Evolutionary conservation across 2,113 vertebrate genomes (phyloP), one percentile per base, ranked within the genome.

Genomic region (Andinoacara biseriatus): DNA sequence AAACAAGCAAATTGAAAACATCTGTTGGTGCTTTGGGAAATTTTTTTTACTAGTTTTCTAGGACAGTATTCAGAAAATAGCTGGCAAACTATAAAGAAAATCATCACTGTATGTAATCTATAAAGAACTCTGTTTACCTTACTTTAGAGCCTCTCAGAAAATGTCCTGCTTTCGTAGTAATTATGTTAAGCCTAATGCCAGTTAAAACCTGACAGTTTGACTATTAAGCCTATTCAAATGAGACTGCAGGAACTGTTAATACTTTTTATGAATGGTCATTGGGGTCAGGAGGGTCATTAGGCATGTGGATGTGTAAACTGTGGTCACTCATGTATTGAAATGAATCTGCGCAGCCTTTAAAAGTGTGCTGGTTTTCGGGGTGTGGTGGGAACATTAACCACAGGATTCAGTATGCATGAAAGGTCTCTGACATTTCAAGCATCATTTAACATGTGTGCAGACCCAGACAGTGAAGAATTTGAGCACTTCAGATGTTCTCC

Each of bases 111-210:
- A 49, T 17, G 18, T 52, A 7, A 52, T 52, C 15, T 6, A 17
- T 5, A 52, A 52, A 18, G 2, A 9, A 18, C 15, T 52, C 38
- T 65, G 24, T 43, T 46, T 63, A n/a, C 10, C 33, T 20, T 22
- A 40, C 40, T 67, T 46, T 15, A 67, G 63, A 46, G 40, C 63
- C 40, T 67, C 22, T 67, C 63, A 46, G 63, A 49, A 65, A 83
- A 76, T 2, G 2, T n/a, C 22, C 62, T 46, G 63, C 63, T 67
- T 40, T 67, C 22, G 63, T 67, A 61, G 31, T 38, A 60, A 61
- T 59, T 3, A n/a, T 38, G 26, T 46, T 14, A 15, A 33, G 20
- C 35, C 18, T 29, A 15, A 38, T 49, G 38, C 33, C 52, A 35
- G 24, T 35, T n/a, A 56, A 54, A 74, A 26, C 46, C 67, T 74